A percentile compares a stretch with the other conserved stretches of the same genome.
Conservation (phyloP, 2,797 vertebrate genomes). For the Helarctos malayanus region DNA sequence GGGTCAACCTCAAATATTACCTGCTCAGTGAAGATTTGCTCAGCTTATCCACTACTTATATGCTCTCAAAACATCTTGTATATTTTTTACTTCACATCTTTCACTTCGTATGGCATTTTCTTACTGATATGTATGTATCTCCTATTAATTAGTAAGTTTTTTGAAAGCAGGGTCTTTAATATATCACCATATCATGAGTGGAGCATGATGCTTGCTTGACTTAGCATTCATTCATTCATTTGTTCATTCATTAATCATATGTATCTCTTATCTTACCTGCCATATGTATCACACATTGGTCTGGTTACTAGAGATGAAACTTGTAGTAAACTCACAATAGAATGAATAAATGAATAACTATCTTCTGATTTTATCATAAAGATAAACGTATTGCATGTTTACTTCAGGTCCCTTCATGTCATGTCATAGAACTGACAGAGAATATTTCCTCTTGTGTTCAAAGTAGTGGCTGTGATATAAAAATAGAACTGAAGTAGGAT, state of each 20-base stretch:
- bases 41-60: background rate
- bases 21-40: background rate
- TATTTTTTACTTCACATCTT: background rate
- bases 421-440: background rate
- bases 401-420: background rate
- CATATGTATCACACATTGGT: background rate
- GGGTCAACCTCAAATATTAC: background rate
- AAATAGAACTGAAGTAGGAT: background rate
- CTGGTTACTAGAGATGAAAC: background rate
- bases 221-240: background rate
- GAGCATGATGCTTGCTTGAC: background rate
- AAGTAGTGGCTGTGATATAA: background rate
- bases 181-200: background rate
- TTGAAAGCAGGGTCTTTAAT: background rate
- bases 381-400: background rate
- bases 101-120: background rate
- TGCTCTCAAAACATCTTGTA: background rate
- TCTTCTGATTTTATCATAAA: conserved; percentile 8
- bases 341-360: background rate
- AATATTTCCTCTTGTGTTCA: background rate
- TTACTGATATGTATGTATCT: background rate
- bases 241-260: background rate
- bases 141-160: background rate
- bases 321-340: background rate
- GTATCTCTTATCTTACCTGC: background rate